Evolutionary conservation across 2,888 invertebrate genomes (phyloP), one percentile per base, ranked within the genome.

Genomic region (Protodeltote pygarga): DNA sequence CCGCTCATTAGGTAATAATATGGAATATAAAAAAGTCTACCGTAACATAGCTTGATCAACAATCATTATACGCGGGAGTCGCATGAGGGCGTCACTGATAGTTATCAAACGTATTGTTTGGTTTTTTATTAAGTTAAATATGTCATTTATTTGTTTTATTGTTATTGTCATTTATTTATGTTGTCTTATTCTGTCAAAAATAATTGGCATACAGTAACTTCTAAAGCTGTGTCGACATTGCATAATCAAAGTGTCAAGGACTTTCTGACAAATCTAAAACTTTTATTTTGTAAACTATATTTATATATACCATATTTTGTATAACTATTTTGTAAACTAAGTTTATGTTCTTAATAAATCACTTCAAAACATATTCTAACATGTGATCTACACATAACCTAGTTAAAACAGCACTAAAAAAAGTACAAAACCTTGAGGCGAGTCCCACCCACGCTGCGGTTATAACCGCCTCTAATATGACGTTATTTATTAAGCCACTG

Each of bases 381-480:
- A 39, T 41, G 14, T 47, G 46, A 38, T 44, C 53, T 46, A 51
- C 47, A 54, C 54, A 41, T 68, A 68, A 59, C 62, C 65, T 62
- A 67, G 68, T 67, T 67, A 47, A 50, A 47, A 41, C 34, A 9
- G 45, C 34, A 57, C 34, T 62, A 65, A 63, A 62, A 55, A 62
- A 50, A 39, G 35, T 44, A 38, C 51, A 65, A 63, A 68, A 57
- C 51, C 57, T 52, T 55, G 62, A 49, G 49, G 29, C 27, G 10
- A 45, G 51, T 53, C 40, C 53, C 79, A 74, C 85, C 83, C 78
- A 70, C 79, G 47, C 52, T 20, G 45, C 63, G 62, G 66, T 77
- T 78, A 81, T 76, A 79, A 65, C 81, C 61, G 66, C 60, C 77
- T 82, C 83, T 87, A 86, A 87, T 83, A 81, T 82, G 87, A 85